Base-by-base conservation (phyloP, 2,888 invertebrate genomes). In the Megalurothrips usitatus region DNA sequence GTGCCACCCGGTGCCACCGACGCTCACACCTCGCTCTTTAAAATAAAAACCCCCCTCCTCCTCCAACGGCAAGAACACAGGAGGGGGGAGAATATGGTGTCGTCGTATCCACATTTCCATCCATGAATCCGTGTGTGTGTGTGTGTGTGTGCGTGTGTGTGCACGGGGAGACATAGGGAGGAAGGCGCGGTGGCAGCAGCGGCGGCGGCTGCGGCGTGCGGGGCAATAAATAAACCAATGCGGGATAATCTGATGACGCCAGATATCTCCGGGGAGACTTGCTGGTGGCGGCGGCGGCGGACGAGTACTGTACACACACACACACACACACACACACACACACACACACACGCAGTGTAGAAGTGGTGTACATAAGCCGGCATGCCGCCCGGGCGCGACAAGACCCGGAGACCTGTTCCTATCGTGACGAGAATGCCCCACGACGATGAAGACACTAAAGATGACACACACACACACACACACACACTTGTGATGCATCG, bases 241-340 rank as follows among this genome's bases (percentile, higher is more conserved):
- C n/a, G n/a, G 58, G 58, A 58, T 58, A 58, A 58, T 58, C 58
- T 58, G 58, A 17, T 58, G 58, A 58, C n/a, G 58, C 58, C 58
- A 43, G 34, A 43, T n/a, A 58, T 58, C n/a, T 58, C 19, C n/a
- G 14, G n/a, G 58, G 58, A 14, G 58, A 17, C 58, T 6, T 6
- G 14, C 58, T 0, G 58, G 58, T 17, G 0, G 52, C 14, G 52
- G 9, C 2, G 58, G 17, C 6, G 14, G 34, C 2, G 34, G 34
- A 43, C 3, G 34, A 43, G 6, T 43, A 43, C 34, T 43, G 34
- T 19, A 58, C 0, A 17, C 11, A 58, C 52, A 14, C 14, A 14
- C 14, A 58, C 58, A 58, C 10, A 1, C 58, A 58, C 58, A 19
- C 58, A 52, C 52, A 2, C 52, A 52, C 52, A 14, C 14, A 14